Conservation (phyloP, 2,888 invertebrate species). For the Machimus atricapillus region DNA sequence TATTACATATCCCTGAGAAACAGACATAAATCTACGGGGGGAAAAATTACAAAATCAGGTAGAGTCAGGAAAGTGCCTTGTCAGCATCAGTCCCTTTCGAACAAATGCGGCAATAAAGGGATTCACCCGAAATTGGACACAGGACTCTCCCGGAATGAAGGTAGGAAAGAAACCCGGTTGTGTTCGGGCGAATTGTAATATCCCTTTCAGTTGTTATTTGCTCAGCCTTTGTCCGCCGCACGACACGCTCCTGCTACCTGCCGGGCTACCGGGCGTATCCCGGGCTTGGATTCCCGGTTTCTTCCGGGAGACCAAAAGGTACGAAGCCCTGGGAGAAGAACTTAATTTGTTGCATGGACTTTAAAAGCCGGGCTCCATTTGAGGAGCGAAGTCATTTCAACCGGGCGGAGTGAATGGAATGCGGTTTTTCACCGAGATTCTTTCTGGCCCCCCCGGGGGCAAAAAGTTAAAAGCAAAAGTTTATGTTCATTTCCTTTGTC, state of each 20-base stretch:
- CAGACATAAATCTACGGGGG: background rate
- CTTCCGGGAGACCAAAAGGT: background rate
- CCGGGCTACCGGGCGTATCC: background rate
- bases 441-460: background rate
- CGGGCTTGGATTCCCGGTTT: background rate
- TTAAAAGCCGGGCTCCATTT: background rate
- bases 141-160: background rate
- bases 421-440: conserved; percentile 23
- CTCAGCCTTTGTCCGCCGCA: background rate
- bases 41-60: conserved; percentile 30
- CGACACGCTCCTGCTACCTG: background rate
- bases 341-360: conserved; percentile 33
- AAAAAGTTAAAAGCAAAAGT: conserved; percentile 32
- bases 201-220: conserved; percentile 10
- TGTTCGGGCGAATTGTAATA: conserved; percentile 9
- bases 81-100: conserved; percentile 32
- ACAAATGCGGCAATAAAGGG: conserved; percentile 33
- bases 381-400: background rate
- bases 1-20: background rate
- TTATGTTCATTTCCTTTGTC: conserved; percentile 30
- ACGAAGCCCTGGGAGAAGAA: background rate
- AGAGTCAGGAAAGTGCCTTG: background rate
- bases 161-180: background rate
- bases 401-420: background rate
- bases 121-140: conserved; percentile 12